These are phyloP conservation scores for Anhinga rufa DNA, from an alignment of 2,113 vertebrate species.

Conservation along the genomic window DNA sequence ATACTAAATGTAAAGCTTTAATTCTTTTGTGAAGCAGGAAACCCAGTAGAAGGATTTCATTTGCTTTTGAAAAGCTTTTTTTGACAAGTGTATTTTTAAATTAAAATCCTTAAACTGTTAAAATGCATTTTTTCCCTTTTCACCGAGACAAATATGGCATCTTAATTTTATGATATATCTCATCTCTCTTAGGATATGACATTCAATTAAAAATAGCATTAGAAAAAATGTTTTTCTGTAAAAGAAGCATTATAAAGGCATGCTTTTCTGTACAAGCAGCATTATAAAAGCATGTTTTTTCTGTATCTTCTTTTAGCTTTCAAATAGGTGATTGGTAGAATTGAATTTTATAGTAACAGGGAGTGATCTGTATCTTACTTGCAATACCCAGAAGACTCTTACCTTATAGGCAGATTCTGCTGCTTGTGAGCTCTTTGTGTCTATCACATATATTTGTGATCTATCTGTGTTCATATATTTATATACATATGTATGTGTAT, in stretches of 20 bases:
- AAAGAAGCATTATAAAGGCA: background rate
- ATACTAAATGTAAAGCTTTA: background rate
- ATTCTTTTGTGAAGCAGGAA: background rate
- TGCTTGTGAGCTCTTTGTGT: background rate
- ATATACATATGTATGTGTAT: accelerated
- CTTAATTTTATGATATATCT: background rate
- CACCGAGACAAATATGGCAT: background rate
- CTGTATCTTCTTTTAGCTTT: background rate
- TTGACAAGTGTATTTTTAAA: background rate
- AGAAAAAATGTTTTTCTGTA: background rate
- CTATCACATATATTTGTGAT: background rate
- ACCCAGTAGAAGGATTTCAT: background rate
- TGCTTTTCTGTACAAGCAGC: background rate
- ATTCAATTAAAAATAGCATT: background rate
- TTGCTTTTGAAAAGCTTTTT: background rate
- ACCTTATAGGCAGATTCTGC: background rate
- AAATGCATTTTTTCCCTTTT: background rate
- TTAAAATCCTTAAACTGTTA: background rate
- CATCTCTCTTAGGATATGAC: background rate
- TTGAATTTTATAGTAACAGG: background rate
- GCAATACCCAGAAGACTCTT: background rate
- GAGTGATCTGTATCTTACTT: background rate
- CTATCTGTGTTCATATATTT: background rate
- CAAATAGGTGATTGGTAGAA: background rate
- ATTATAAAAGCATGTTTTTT: background rate